Conservation (phyloP, 2,113 vertebrate species). For the Solea solea region DNA sequence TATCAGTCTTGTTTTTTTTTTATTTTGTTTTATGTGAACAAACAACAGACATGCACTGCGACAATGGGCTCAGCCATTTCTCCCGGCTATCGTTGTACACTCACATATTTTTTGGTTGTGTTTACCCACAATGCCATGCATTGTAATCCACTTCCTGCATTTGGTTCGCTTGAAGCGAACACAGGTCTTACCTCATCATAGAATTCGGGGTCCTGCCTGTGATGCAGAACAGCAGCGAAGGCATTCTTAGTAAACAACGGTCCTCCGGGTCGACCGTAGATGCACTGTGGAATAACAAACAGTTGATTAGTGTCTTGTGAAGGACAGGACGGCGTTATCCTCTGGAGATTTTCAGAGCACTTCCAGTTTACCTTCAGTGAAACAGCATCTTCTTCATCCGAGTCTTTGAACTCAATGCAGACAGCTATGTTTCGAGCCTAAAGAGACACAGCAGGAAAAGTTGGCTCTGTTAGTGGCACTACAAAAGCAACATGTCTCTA, state of each 20-base stretch:
- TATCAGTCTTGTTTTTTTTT: too few species aligned
- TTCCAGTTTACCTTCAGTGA: slow-evolving; percentile 88
- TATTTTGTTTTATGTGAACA: too few species aligned
- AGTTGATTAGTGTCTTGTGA: not conserved
- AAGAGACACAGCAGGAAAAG: slow-evolving; percentile 32
- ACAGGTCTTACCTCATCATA: slow-evolving; percentile 95
- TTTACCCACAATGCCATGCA: too few species aligned
- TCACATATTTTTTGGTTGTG: too few species aligned
- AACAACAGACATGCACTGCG: too few species aligned
- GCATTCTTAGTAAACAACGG: slow-evolving; percentile 90
- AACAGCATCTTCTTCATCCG: slow-evolving; percentile 93
- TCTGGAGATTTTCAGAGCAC: not conserved
- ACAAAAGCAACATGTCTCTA: too few species aligned
- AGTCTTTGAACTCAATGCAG: slow-evolving; percentile 96
- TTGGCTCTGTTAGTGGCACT: slow-evolving; percentile 3
- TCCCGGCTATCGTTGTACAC: too few species aligned
- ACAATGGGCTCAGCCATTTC: too few species aligned
- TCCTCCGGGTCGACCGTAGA: slow-evolving; percentile 94
- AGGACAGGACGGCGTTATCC: not conserved
- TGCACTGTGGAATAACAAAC: slow-evolving; percentile 83
- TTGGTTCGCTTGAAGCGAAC: too few species aligned
- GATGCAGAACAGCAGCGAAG: slow-evolving; percentile 92
- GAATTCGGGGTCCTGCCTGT: slow-evolving; percentile 98
- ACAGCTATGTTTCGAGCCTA: slow-evolving; percentile 97
- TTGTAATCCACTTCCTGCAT: too few species aligned